Percentiles rank a stretch among this genome's conserved stretches.
These are phyloP conservation scores for Poeciliopsis turrubarensis DNA, from an alignment of 2,113 vertebrate genomes.

Conservation along the genomic window DNA sequence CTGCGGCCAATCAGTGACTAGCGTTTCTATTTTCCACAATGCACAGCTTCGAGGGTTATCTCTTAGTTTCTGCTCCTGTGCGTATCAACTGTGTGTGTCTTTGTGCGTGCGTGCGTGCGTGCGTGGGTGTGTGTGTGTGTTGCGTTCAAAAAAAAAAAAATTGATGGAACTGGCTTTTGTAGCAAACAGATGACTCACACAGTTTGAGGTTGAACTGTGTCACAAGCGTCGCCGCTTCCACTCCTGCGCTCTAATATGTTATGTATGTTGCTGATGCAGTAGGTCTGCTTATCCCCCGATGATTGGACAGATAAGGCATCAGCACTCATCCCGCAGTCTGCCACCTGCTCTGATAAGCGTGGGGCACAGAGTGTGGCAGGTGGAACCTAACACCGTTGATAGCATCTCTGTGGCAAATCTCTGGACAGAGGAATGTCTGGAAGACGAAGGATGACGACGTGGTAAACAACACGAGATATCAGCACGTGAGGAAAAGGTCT, in stretches of 20 bases:
- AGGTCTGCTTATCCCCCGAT: constrained; percentile 38
- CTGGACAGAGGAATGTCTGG: constrained; percentile 30
- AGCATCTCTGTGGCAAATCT: constrained; percentile 61
- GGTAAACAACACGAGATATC: constrained; percentile 16
- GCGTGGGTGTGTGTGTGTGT: background rate
- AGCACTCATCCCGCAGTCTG: constrained; percentile 40
- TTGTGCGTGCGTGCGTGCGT: background rate
- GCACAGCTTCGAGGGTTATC: constrained; percentile 36
- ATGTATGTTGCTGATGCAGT: constrained; percentile 50
- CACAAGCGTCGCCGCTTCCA: constrained; percentile 44
- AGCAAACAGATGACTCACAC: constrained; percentile 66
- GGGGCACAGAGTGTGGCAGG: constrained; percentile 37
- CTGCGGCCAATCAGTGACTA: constrained; percentile 67
- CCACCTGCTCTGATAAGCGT: constrained; percentile 67
- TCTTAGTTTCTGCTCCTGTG: constrained; percentile 26
- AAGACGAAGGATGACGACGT: constrained; percentile 15
- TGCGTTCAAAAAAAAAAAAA: constrained; percentile 22
- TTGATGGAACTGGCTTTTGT: constrained; percentile 38
- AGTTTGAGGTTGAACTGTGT: constrained; percentile 63
- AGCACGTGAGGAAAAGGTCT: background rate
- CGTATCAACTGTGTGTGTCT: background rate
- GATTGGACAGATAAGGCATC: constrained; percentile 60
- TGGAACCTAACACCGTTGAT: constrained; percentile 57
- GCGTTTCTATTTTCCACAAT: constrained; percentile 47
- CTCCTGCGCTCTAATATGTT: constrained; percentile 53